phyloP scores from a whole-genome alignment of 2,113 vertebrate species.

The Cheilinus undulatus region DNA sequence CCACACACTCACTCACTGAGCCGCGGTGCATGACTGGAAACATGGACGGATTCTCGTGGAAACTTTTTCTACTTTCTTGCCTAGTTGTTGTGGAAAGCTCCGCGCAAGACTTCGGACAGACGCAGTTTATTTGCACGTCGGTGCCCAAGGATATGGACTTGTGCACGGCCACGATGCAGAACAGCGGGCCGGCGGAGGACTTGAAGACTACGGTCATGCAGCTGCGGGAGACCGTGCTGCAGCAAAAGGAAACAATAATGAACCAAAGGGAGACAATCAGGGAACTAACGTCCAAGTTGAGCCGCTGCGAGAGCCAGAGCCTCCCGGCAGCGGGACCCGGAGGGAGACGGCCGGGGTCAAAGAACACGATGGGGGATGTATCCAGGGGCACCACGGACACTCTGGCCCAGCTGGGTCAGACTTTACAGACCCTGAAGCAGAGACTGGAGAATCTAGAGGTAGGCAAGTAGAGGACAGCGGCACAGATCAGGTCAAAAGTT shows the following conservation, averaged over 20 bases:
- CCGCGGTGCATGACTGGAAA: slow-evolving; percentile 18
- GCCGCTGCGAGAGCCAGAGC: slow-evolving; percentile 93
- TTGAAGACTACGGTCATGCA: slow-evolving; percentile 92
- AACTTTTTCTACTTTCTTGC: slow-evolving; percentile 83
- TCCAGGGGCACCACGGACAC: slow-evolving; percentile 94
- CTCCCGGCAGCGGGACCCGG: slow-evolving; percentile 84
- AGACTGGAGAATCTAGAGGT: slow-evolving; percentile 97
- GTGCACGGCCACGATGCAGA: slow-evolving; percentile 92
- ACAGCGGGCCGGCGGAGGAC: slow-evolving; percentile 91
- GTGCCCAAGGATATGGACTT: slow-evolving; percentile 97
- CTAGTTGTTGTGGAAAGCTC: slow-evolving; percentile 74
- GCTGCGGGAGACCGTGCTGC: slow-evolving; percentile 95
- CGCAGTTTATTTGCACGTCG: slow-evolving; percentile 97
- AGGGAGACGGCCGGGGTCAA: slow-evolving; percentile 82
- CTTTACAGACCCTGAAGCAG: slow-evolving; percentile 94
- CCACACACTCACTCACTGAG: slow-evolving; percentile 3
- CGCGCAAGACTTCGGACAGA: slow-evolving; percentile 90
- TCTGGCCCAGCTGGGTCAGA: slow-evolving; percentile 94
- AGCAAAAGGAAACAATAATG: slow-evolving; percentile 97
- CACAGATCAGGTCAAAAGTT: neutral
- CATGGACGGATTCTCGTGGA: slow-evolving; percentile 80
- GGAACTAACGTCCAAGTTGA: slow-evolving; percentile 94
- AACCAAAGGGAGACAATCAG: slow-evolving; percentile 96
- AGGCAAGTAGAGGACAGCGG: slow-evolving; percentile 49
- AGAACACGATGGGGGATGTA: slow-evolving; percentile 96